Evolutionary conservation across 23 tunicate species (phyloP), one percentile per base, ranked within the genome.

Genomic region (Ciona savignyi): DNA sequence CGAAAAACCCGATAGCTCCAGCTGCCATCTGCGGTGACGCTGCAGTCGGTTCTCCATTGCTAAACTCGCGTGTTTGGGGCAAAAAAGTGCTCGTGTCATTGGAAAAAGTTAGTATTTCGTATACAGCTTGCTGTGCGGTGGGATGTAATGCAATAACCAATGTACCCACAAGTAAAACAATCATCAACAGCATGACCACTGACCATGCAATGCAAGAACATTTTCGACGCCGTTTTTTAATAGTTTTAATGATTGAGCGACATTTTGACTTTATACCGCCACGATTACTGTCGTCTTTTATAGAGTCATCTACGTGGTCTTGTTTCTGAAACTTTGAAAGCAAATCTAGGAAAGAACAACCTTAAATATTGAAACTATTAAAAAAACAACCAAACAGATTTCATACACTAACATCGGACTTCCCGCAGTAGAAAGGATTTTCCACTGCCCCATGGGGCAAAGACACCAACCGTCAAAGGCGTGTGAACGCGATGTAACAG

Each of bases 361-460:
- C n/a, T n/a, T n/a, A n/a, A n/a, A n/a, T n/a, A n/a, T n/a, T n/a
- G n/a, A n/a, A n/a, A n/a, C n/a, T n/a, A n/a, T n/a, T n/a, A n/a
- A n/a, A n/a, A n/a, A n/a, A n/a, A n/a, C n/a, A n/a, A n/a, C n/a
- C n/a, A n/a, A n/a, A n/a, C n/a, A n/a, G n/a, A n/a, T n/a, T n/a
- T n/a, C 27, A 65, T 3, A 24, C 20, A 35, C 73, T 75, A 60
- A 83, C 81, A 69, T 66, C 56, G 67, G 28, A 89, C 77, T 42
- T 82, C 81, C 28, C 70, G 73, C 0, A 89, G 75, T 28, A 89
- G 77, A 60, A 89, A 89, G 23, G 96, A 83, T 60, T 89, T 89
- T 42, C 96, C 96, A 70, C 88, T 89, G 34, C 96, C 96, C 96
- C 96, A 89, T 74, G 80, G 60, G 34, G 84, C 96, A 30, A 81